Evolutionary conservation across 1,140 invertebrate species (phyloP), one percentile per base, ranked within the genome.

Genomic region (Habropoda laboriosa): DNA sequence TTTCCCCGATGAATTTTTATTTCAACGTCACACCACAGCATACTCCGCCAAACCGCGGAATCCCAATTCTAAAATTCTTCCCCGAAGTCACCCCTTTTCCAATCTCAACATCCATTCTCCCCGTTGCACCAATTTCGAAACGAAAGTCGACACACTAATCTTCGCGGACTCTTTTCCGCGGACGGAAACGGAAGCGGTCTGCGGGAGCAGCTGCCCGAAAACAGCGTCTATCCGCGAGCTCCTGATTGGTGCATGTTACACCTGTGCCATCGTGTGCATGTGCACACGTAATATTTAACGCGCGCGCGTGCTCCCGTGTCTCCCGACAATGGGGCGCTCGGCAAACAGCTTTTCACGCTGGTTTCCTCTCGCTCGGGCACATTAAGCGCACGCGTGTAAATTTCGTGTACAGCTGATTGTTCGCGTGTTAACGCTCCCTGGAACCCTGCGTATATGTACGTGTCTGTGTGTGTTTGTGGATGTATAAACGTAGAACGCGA

Each of bases 371-470:
- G 79, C 66, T 80, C 77, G 45, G 63, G 42, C 80, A 67, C 78
- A 84, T 85, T 85, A 85, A 84, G 82, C 82, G 64, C 82, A 80
- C 81, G 81, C 81, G 82, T 82, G 83, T 85, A 85, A 84, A 85
- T 85, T 85, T 80, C 83, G 53, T 85, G 71, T 84, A 85, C 77
- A 75, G 67, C 53, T 79, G 82, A 85, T 85, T 84, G 83, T 84
- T 84, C 82, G 76, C 61, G 76, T 84, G 82, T 83, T 84, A 84
- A 83, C 70, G 75, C 42, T 55, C 24, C n/a, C 18, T 38, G n/a
- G 7, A 42, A 3, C 12, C 53, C 27, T 27, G 27, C 18, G 24
- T 16, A 76, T 51, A 68, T 35, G 42, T 8, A 24, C 5, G 12
- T 4, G 16, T 0, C 10, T 10, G 6, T 3, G 12, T 3, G 27